A percentile compares a stretch with the other conserved stretches of the same genome.
Conservation (phyloP, 2,113 vertebrate species). For the Excalfactoria chinensis region DNA sequence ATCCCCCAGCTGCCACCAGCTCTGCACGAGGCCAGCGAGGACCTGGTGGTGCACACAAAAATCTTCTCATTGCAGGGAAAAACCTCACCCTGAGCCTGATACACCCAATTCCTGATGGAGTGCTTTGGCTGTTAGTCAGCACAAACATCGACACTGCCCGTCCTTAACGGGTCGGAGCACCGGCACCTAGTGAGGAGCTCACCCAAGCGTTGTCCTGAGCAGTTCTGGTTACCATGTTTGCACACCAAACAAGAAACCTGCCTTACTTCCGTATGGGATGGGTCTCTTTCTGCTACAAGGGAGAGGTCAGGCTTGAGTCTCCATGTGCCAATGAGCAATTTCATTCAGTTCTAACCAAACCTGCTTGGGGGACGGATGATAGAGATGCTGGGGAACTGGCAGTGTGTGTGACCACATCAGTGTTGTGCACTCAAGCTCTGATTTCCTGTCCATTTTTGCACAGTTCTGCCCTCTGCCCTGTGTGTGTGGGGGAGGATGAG, state of each 20-base stretch:
- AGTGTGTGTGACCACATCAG: accelerated
- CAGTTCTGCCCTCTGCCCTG: neutral
- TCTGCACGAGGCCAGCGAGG: neutral
- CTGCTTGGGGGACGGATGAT: accelerated
- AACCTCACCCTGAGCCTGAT: neutral
- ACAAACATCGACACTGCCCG: accelerated
- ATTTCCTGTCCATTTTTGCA: accelerated
- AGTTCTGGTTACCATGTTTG: neutral
- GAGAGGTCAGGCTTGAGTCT: neutral
- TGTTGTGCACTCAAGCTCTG: accelerated
- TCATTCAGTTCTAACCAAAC: neutral
- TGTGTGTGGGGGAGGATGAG: neutral
- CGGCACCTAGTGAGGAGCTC: accelerated
- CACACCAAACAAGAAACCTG: neutral
- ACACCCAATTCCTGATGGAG: neutral
- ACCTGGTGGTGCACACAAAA: accelerated
- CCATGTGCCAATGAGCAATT: neutral
- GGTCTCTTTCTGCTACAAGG: neutral
- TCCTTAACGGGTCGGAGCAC: accelerated
- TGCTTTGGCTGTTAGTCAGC: neutral
- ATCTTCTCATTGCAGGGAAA: neutral
- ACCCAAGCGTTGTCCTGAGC: neutral
- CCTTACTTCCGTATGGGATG: accelerated
- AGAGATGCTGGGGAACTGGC: neutral
- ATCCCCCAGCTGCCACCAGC: neutral